Base-by-base conservation (phyloP, 2,888 invertebrate species). In the Drosophila subsilvestris region DNA sequence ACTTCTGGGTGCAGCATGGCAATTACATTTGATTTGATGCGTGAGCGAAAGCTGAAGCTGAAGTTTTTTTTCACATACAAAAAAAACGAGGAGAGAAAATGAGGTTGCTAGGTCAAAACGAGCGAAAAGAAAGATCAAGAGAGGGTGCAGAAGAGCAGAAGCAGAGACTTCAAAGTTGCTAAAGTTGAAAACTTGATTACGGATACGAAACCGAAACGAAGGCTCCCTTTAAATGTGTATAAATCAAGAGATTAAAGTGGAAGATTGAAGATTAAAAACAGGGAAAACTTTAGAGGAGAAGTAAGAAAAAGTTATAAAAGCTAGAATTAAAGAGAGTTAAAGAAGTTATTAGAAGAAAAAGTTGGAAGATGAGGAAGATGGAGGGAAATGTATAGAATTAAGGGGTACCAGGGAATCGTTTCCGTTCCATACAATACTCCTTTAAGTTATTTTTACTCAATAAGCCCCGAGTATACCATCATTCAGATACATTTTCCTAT, bases 31-130 rank as follows among this genome's bases (percentile, higher is more conserved):
- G 63, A 75, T 75, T 70, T 54, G 69, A 73, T 62, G 63, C 73
- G 63, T 77, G 65, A 75, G 63, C 76, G 70, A 76, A 75, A 67
- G 75, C 61, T 75, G 18, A 75, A 67, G 75, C 61, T 75, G 18
- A 60, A 63, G 53, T 63, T 74, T 51, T 61, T 51, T 61, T 51
- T 27, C 1, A 20, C 1, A 20, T 4, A 3, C n/a, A n/a, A 27
- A 29, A 56, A 44, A 32, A 1, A n/a, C n/a, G n/a, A 18, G 20
- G 10, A 14, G 14, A n/a, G 32, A 37, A 75, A 70, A 45, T 29
- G 60, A 60, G 67, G 67, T 75, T 71, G 71, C 61, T 71, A 53
- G 71, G 75, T 75, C 71, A 75, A 43, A 29, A n/a, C 18, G 48
- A 47, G 18, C 22, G 12, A 47, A 17, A n/a, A 57, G 29, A 20